phyloP scores from a whole-genome alignment of 2,888 invertebrate species.

The Sminthurinus aureus region DNA sequence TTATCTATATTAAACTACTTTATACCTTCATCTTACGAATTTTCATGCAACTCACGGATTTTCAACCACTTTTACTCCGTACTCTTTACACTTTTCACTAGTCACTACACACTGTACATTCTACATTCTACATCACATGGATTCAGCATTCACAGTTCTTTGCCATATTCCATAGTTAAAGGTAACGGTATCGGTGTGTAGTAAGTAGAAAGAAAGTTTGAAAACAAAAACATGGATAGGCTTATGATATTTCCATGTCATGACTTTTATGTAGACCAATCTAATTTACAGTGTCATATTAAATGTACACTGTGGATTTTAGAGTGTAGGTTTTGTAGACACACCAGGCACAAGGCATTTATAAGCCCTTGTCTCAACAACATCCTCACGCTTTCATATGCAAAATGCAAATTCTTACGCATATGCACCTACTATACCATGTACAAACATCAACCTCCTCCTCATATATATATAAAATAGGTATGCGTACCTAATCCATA shows the following conservation, averaged over 20 bases:
- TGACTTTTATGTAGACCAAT: not conserved
- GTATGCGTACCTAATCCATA: not conserved
- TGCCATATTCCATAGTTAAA: not conserved
- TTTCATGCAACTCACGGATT: conserved; percentile 5
- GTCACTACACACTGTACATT: not conserved
- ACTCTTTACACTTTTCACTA: not conserved
- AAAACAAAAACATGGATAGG: no score
- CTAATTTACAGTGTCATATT: no score
- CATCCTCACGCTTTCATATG: not conserved
- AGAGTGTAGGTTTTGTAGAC: not conserved
- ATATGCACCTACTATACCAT: no score
- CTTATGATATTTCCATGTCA: no score
- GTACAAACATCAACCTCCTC: not conserved
- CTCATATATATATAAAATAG: not conserved
- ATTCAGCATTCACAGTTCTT: no score
- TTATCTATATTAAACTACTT: not conserved
- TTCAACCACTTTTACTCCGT: not conserved
- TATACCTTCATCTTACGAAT: not conserved
- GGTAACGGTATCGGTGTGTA: no score
- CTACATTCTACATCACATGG: no score
- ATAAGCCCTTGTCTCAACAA: not conserved
- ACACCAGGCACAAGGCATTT: not conserved
- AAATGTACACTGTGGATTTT: no score
- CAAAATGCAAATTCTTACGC: no score
- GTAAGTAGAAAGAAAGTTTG: no score